Evolutionary conservation across 2,113 vertebrate species (phyloP), one percentile per base, ranked within the genome.

Genomic region (Abramis brama): DNA sequence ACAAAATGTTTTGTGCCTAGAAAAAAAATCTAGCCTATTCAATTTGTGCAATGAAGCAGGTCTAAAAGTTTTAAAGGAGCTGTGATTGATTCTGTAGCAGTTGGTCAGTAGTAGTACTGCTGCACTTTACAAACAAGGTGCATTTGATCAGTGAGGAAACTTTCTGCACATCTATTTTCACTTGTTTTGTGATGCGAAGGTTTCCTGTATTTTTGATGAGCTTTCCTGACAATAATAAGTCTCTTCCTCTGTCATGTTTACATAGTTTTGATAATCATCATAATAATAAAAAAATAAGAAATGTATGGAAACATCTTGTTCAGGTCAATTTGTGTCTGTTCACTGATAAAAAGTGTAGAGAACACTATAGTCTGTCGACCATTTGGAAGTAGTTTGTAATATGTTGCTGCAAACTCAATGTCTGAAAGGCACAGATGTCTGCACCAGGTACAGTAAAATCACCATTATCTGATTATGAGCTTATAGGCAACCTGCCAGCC

Each of bases 401-500:
- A 25, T 45, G 19, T 36, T 59, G 33, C 36, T 19, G 3, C 7
- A 62, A 79, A 62, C 36, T 2, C n/a, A 47, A 36, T 71, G 1
- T 79, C 21, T 81, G 60, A 85, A 78, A 23, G 25, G 12, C 50
- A 52, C 25, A 33, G n/a, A 25, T 17, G 30, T 27, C 39, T 75
- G 71, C 62, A n/a, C 43, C 59, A 50, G 47, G 7, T 60, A 70
- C 74, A 84, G 7, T 50, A 70, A 64, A 84, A 70, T 80, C 60
- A 17, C n/a, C n/a, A 66, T 86, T 66, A 86, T 86, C 68, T 80
- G 66, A 84, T 86, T 76, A 86, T 13, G 11, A 64, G 25, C 33
- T 84, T 79, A 43, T 43, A 25, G 2, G 73, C 50, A 62, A 27
- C 9, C 75, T 19, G 52, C 25, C 17, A 47, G 10, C 39, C 30